Percentiles rank a stretch among this genome's conserved stretches.
phyloP scores from a whole-genome alignment of 2,113 vertebrate species.

The Trochalopteron elliotii region DNA sequence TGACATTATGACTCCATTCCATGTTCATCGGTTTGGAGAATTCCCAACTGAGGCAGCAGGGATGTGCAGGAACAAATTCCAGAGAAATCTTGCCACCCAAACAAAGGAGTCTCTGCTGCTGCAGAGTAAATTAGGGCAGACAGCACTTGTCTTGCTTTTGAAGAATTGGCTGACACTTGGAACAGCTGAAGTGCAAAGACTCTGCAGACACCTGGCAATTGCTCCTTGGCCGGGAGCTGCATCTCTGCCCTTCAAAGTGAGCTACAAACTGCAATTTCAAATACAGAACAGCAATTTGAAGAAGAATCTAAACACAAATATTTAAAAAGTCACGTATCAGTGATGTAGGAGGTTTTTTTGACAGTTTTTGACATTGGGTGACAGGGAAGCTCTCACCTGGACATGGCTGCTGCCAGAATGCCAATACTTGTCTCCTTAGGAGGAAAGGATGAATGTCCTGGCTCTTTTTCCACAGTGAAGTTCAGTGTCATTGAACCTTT shows the following conservation, averaged over 20 bases:
- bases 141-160: neutral
- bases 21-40: neutral
- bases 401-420: conserved; percentile 87
- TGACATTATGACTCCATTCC: neutral
- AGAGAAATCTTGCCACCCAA: neutral
- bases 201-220: neutral
- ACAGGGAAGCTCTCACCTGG: conserved; percentile 74
- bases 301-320: neutral
- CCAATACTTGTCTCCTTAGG: conserved; percentile 88
- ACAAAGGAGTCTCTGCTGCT: neutral
- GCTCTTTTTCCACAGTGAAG: conserved; percentile 79
- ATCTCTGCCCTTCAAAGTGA: neutral
- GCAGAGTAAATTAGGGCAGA: neutral
- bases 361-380: neutral
- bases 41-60: neutral
- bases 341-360: neutral
- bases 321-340: neutral
- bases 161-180: neutral
- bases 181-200: neutral
- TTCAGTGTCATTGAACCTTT: conserved; percentile 84
- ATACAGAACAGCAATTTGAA: neutral
- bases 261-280: neutral
- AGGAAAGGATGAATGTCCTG: conserved; percentile 90
- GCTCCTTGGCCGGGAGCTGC: neutral
- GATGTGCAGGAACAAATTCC: neutral